Evolutionary conservation across 2,888 invertebrate species (phyloP).

Genomic region (Fragum whitleyi): DNA sequence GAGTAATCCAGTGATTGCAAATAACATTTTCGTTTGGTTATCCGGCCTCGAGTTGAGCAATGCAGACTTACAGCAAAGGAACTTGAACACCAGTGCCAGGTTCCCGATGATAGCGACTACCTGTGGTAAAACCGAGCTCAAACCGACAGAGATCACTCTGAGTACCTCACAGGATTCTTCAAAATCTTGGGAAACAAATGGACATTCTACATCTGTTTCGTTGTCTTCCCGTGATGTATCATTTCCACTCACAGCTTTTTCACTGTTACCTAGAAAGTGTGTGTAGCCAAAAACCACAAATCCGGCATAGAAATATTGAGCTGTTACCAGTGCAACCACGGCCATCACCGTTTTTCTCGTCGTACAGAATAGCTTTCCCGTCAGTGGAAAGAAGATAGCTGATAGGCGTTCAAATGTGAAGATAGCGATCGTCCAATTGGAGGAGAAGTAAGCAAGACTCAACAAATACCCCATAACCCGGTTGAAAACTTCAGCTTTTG

Average conservation of each 20-base stretch:
- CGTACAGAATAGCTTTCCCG: neutral
- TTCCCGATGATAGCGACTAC: neutral
- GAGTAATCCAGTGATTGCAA: neutral
- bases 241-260: neutral
- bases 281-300: neutral
- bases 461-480: neutral
- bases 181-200: neutral
- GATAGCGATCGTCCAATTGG: neutral
- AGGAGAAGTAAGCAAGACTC: neutral
- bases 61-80: neutral
- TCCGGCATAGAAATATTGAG: neutral
- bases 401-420: neutral
- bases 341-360: neutral
- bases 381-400: neutral
- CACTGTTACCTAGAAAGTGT: neutral
- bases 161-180: neutral
- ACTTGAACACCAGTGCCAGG: neutral
- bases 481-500: neutral
- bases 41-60: neutral
- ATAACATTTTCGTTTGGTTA: conserved; percentile 5
- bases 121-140: neutral
- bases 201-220: neutral
- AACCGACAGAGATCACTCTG: neutral
- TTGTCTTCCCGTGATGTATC: neutral
- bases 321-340: neutral